These are phyloP conservation scores for Orius laevigatus DNA, from an alignment of 1,140 invertebrate species.

Conservation along the genomic window DNA sequence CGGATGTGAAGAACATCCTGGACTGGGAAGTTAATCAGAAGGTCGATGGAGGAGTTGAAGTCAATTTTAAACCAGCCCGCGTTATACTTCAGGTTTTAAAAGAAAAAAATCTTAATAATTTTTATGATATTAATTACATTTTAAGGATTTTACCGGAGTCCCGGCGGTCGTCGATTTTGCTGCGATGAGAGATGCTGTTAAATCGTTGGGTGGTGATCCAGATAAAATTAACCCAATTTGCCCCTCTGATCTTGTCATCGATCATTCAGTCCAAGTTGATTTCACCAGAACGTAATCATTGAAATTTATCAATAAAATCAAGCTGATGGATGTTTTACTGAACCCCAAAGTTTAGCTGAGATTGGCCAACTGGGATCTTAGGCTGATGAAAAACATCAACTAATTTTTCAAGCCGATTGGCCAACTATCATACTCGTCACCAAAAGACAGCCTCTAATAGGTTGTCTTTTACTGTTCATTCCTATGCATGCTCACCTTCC, in stretches of 20 bases:
- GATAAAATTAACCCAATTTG: slow-evolving; percentile 93
- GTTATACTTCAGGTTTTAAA: slow-evolving; percentile 71
- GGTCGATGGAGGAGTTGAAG: slow-evolving; percentile 59
- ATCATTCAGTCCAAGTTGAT: slow-evolving; percentile 97
- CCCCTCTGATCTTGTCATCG: slow-evolving; percentile 93
- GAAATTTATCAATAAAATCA: no score
- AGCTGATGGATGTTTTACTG: no score
- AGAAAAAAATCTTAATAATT: not conserved
- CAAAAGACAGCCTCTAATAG: no score
- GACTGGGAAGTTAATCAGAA: slow-evolving; percentile 71
- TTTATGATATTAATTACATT: slow-evolving; percentile 9
- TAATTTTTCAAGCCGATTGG: no score
- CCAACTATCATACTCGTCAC: no score
- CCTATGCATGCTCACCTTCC: no score
- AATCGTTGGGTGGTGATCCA: slow-evolving; percentile 69
- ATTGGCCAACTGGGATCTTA: no score
- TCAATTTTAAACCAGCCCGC: slow-evolving; percentile 87
- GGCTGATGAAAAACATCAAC: no score
- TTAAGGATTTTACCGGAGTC: slow-evolving; percentile 55
- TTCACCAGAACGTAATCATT: slow-evolving; percentile 60
- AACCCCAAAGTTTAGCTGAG: no score
- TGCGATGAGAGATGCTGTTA: slow-evolving; percentile 92
- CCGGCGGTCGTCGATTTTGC: slow-evolving; percentile 98
- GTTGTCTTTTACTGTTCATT: no score
- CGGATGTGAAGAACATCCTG: slow-evolving; percentile 83